Base-by-base conservation (phyloP, 2,888 invertebrate species). In the Hydrotaea diabolus region DNA sequence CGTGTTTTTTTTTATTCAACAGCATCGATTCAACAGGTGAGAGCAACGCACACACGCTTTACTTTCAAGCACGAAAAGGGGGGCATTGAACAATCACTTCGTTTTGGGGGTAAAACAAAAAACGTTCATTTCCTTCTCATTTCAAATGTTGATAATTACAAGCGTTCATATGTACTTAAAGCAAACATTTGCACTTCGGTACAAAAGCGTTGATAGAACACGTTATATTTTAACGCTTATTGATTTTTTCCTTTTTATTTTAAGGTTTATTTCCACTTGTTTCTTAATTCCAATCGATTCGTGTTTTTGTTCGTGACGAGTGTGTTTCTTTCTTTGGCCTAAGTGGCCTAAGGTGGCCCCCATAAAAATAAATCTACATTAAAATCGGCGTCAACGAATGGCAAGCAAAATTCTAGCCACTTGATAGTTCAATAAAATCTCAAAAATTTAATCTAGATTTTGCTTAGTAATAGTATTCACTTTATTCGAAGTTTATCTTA, bases 11-110 rank as follows among this genome's bases (percentile, higher is more conserved):
- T 36, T 62, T 17, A 17, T 36, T 62, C 5, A 31, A 36, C 0
- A 31, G 2, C 39, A 0, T 49, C n/a, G n/a, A 49, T n/a, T 39
- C 1, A 2, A 31, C 31, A 31, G 31, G 39, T 39, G 39, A 39
- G 39, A 39, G 39, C 39, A 31, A 8, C 13, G 13, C 39, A 39
- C 9, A 39, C 39, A 39, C 11, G 13, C 9, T 39, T 39, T 39
- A 39, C 39, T 76, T 79, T 73, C 17, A 66, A 72, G 64, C 59
- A 4, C 7, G 2, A 71, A 49, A 39, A 55, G 21, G 72, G 66
- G 83, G 59, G 72, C 77, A 83, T 77, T 83, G 80, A 69, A 77
- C 79, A 62, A 11, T 9, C n/a, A 72, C 55, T 76, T 43, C 15
- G n/a, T n/a, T n/a, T n/a, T n/a, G n/a, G n/a, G n/a, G n/a, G n/a